A percentile compares a stretch with the other conserved stretches of the same genome.
Evolutionary conservation across 2,888 invertebrate genomes (phyloP).

Genomic region (Dromius quadrimaculatus): DNA sequence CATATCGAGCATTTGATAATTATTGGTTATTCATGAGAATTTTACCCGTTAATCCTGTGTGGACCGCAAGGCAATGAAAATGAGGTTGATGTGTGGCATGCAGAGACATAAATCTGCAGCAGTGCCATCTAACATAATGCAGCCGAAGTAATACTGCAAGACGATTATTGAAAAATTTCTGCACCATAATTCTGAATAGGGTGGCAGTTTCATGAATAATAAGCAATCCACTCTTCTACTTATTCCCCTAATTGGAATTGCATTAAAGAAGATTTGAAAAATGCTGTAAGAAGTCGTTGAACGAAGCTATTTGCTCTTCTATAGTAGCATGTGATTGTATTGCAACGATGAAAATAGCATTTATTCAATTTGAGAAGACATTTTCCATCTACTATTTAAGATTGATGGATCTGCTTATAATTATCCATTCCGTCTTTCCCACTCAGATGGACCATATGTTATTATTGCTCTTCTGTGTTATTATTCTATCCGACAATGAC

Average conservation of each 20-base stretch:
- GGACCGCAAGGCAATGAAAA: too few relatives aligned
- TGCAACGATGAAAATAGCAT: constrained; percentile 33
- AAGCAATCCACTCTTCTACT: constrained; percentile 13
- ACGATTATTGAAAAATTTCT: too few relatives aligned
- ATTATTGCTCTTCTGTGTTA: constrained; percentile 35
- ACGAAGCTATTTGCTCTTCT: too few relatives aligned
- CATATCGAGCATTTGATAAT: too few relatives aligned
- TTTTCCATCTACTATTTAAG: constrained; percentile 30
- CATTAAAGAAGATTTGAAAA: constrained; percentile 7
- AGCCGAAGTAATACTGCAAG: too few relatives aligned
- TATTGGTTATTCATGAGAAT: too few relatives aligned
- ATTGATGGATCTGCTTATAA: constrained; percentile 50
- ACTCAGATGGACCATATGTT: constrained; percentile 35
- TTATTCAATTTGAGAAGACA: constrained; percentile 35
- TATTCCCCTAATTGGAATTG: constrained; percentile 5
- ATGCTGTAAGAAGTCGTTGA: not conserved
- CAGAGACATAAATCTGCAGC: too few relatives aligned
- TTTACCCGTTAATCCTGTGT: too few relatives aligned
- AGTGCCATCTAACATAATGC: too few relatives aligned
- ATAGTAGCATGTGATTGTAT: not conserved
- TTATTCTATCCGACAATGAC: constrained; percentile 44
- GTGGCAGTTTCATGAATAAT: too few relatives aligned
- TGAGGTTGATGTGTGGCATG: too few relatives aligned
- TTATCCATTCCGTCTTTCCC: constrained; percentile 34
- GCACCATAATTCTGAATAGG: too few relatives aligned